A percentile compares a stretch with the other conserved stretches of the same genome.
Evolutionary conservation across 2,888 invertebrate species (phyloP).

Genomic region (Mythimna lalbum): DNA sequence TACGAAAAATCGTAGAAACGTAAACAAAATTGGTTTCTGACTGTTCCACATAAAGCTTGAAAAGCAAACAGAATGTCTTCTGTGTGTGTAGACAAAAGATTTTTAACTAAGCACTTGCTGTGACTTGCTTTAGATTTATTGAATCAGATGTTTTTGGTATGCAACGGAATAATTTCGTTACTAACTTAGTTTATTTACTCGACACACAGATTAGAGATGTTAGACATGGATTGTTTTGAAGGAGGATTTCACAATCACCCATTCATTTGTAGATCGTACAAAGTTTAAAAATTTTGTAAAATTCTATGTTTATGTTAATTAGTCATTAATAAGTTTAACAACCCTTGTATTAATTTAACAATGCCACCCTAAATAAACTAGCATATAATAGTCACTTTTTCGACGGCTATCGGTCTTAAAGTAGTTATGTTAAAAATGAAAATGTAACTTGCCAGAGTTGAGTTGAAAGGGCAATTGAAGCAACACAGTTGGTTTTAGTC

Average conservation of each 20-base stretch:
- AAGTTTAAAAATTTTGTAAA: not conserved
- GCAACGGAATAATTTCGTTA: constrained; percentile 70
- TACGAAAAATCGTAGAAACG: not conserved
- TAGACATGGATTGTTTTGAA: constrained; percentile 66
- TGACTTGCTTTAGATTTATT: constrained; percentile 84
- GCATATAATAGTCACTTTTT: not conserved
- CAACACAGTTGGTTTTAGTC: no score
- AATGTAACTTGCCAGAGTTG: not conserved
- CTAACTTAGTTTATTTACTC: constrained; percentile 68
- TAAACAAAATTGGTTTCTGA: constrained; percentile 34
- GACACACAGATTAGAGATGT: constrained; percentile 68
- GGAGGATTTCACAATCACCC: constrained; percentile 55
- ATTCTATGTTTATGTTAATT: not conserved
- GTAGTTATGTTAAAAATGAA: not conserved
- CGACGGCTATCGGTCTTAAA: not conserved
- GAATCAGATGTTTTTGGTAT: constrained; percentile 84
- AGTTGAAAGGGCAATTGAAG: no score
- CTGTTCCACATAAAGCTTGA: constrained; percentile 55
- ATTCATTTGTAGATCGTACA: not conserved
- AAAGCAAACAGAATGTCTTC: constrained; percentile 50
- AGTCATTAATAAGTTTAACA: not conserved
- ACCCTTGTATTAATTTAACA: not conserved
- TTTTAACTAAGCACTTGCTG: constrained; percentile 65
- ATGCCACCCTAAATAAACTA: not conserved
- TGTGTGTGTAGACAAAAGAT: constrained; percentile 69